phyloP scores from a whole-genome alignment of 2,888 invertebrate genomes.

The Euphydryas editha region DNA sequence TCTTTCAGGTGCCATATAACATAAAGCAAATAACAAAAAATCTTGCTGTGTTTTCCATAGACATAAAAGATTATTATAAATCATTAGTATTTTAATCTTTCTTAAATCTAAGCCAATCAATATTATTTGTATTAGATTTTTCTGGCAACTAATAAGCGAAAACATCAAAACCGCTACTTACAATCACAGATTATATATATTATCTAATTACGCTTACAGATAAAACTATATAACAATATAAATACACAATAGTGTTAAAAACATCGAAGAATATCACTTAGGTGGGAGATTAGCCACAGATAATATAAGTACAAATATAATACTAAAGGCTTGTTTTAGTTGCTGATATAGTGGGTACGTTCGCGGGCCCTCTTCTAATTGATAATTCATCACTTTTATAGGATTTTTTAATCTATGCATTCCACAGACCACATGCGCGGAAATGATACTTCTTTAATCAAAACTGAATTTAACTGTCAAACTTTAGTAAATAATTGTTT shows the following conservation, averaged over 20 bases:
- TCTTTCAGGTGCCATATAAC: neutral
- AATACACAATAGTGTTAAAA: slow-evolving; percentile 38
- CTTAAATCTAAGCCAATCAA: neutral
- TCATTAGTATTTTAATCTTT: neutral
- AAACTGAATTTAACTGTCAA: too few species aligned
- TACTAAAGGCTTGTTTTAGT: too few species aligned
- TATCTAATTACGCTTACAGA: slow-evolving; percentile 5
- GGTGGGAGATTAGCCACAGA: slow-evolving; percentile 28
- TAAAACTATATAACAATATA: slow-evolving; percentile 1
- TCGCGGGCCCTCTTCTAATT: too few species aligned
- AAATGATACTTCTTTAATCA: too few species aligned
- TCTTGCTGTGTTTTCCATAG: neutral
- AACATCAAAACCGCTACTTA: slow-evolving; percentile 8
- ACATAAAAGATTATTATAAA: neutral
- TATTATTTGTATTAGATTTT: neutral
- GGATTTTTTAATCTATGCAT: too few species aligned
- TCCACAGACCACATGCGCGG: too few species aligned
- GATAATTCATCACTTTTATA: too few species aligned
- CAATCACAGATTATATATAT: slow-evolving; percentile 23
- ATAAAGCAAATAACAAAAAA: neutral
- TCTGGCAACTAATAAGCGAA: slow-evolving; percentile 19
- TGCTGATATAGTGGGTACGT: too few species aligned
- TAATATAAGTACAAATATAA: slow-evolving; percentile 16
- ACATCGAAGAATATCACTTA: slow-evolving; percentile 31
- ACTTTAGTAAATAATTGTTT: too few species aligned